Conservation (phyloP, 2,888 invertebrate species). For the Timema cristinae region DNA sequence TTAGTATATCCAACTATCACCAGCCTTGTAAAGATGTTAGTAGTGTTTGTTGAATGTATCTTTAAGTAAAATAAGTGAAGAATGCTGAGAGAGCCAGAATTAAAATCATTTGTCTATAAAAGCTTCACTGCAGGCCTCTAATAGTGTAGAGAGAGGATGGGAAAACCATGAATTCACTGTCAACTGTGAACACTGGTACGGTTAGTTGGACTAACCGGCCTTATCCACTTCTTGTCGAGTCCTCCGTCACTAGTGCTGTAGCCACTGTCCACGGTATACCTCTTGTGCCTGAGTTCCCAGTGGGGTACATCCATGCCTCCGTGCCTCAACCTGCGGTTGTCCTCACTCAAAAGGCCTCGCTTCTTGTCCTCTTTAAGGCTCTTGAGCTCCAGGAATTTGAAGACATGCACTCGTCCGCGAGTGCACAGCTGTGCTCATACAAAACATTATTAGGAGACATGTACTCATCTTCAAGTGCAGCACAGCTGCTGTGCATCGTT, state of each 20-base stretch:
- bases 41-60: too few species aligned
- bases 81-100: too few species aligned
- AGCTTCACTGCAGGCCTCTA: too few species aligned
- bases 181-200: background rate
- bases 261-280: constrained; percentile 83
- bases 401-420: constrained; percentile 90
- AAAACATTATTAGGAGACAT: too few species aligned
- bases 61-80: too few species aligned
- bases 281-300: constrained; percentile 45
- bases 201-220: constrained; percentile 42
- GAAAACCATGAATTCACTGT: too few species aligned
- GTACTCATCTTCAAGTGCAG: too few species aligned
- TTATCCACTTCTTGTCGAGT: constrained; percentile 68
- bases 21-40: too few species aligned
- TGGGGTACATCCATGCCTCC: constrained; percentile 44
- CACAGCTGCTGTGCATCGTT: too few species aligned
- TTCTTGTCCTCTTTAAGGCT: constrained; percentile 46
- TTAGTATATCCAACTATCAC: too few species aligned
- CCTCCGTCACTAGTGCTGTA: constrained; percentile 79
- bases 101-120: too few species aligned
- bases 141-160: too few species aligned
- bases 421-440: constrained; percentile 67
- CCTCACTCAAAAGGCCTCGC: constrained; percentile 33
- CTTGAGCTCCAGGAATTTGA: constrained; percentile 89
- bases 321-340: constrained; percentile 43